phyloP scores from a whole-genome alignment of 2,888 invertebrate species.

The Dione juno region DNA sequence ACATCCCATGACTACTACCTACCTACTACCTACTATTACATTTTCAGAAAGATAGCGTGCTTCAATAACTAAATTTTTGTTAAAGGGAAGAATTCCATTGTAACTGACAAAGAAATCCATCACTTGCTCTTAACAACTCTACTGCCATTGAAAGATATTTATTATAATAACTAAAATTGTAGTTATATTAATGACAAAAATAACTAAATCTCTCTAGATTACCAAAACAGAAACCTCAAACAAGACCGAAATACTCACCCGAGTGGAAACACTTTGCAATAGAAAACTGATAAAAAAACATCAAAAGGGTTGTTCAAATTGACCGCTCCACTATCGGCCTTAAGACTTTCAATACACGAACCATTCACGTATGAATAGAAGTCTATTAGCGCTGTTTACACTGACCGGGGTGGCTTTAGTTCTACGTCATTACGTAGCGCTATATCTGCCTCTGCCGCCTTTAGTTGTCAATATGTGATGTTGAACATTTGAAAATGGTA shows the following conservation, averaged over 20 bases:
- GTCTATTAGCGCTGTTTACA: slow-evolving; percentile 74
- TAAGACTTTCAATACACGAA: slow-evolving; percentile 47
- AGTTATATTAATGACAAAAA: too few relatives aligned
- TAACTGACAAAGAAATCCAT: too few relatives aligned
- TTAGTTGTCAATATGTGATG: slow-evolving; percentile 28
- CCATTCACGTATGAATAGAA: slow-evolving; percentile 60
- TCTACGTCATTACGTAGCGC: slow-evolving; percentile 55
- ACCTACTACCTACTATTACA: too few relatives aligned
- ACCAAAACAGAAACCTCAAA: background rate
- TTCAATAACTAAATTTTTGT: too few relatives aligned
- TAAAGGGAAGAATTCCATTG: too few relatives aligned
- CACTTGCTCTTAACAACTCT: too few relatives aligned
- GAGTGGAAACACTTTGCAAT: slow-evolving; percentile 21
- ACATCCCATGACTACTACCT: too few relatives aligned
- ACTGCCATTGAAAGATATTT: too few relatives aligned
- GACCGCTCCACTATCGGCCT: slow-evolving; percentile 46
- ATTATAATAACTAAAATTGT: too few relatives aligned
- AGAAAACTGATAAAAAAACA: slow-evolving; percentile 34
- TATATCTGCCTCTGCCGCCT: slow-evolving; percentile 44
- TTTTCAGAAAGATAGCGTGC: too few relatives aligned
- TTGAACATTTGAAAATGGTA: background rate
- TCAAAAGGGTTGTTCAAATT: slow-evolving; percentile 41
- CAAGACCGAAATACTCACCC: background rate
- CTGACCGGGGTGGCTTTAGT: slow-evolving; percentile 79
- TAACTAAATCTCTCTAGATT: too few relatives aligned